Evolutionary conservation across 2,113 vertebrate species (phyloP), one percentile per base, ranked within the genome.

Genomic region (Lampris megalopsis): DNA sequence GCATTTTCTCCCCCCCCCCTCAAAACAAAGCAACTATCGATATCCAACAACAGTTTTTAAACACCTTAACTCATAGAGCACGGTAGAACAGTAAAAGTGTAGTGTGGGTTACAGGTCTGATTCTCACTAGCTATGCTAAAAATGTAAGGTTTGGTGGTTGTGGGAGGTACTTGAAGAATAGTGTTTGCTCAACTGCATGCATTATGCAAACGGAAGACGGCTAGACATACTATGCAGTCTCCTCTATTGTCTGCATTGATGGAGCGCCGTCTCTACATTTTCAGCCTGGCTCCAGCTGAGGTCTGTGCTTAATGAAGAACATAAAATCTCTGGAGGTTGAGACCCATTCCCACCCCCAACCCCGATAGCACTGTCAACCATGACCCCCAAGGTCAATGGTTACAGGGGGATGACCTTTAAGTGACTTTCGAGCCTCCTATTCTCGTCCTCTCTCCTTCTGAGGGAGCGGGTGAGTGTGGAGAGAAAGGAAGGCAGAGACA

Each of bases 361-460:
- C 3, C 60, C 2, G 50, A 65, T n/a, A 49, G 53, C 64, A 24
- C 74, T 49, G 49, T 68, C 8, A 68, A 56, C 45, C 42, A 36
- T 61, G n/a, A 42, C 64, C 56, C 35, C 38, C 41, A 58, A 65
- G 80, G 77, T 81, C 74, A 86, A 63, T 84, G 66, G 63, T 72
- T 60, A 81, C 47, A 64, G 4, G 38, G 49, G 24, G 41, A 38
- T 24, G 24, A 24, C 24, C 24, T 24, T 24, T 24, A 24, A 60
- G 4, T 60, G 35, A 40, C 42, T 42, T 54, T 77, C 59, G 78
- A 75, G 75, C 70, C 58, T 48, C 40, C 47, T n/a, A 38, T 35
- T n/a, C 13, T 38, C 66, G 52, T 1, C 36, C 43, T 45, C 60
- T 65, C 45, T 77, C 7, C 38, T 10, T 47, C 50, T 75, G 61